Percentiles rank a stretch among this genome's conserved stretches.
These are phyloP conservation scores for Eulacestoma nigropectus DNA, from an alignment of 2,113 vertebrate genomes.

Conservation along the genomic window DNA sequence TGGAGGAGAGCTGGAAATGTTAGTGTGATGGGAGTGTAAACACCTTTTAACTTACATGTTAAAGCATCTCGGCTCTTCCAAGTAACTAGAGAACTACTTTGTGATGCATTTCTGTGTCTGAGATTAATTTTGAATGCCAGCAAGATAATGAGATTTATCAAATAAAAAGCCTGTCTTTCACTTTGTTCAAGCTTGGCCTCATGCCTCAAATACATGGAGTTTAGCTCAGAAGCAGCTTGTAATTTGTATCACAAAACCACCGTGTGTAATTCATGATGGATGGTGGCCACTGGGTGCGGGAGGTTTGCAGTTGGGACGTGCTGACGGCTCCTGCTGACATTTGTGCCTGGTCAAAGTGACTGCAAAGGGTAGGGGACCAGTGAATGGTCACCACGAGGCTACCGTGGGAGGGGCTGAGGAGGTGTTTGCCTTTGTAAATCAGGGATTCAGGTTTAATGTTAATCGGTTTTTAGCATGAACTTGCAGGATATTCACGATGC, in stretches of 20 bases:
- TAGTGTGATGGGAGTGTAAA: not conserved
- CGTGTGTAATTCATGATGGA: not conserved
- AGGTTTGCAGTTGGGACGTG: not conserved
- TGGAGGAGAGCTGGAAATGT: not conserved
- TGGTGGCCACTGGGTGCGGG: not conserved
- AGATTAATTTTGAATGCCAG: slow-evolving; percentile 33
- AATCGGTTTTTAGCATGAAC: not conserved
- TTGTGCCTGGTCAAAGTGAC: not conserved
- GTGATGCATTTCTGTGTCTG: not conserved
- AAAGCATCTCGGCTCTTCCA: not conserved
- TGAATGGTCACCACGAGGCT: fast-evolving
- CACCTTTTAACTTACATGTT: not conserved
- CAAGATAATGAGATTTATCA: slow-evolving; percentile 39
- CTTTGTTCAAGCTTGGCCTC: slow-evolving; percentile 34
- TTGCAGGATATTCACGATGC: not conserved
- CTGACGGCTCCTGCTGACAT: not conserved
- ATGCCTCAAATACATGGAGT: slow-evolving; percentile 1
- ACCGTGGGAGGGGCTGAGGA: not conserved
- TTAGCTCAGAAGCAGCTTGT: not conserved
- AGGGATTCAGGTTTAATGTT: not conserved
- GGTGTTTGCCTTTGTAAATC: not conserved
- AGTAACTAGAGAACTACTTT: not conserved
- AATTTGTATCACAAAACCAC: not conserved
- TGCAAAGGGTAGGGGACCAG: not conserved
- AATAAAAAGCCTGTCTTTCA: slow-evolving; percentile 42